phyloP scores from a whole-genome alignment of 2,113 vertebrate species.

The Callospermophilus lateralis region DNA sequence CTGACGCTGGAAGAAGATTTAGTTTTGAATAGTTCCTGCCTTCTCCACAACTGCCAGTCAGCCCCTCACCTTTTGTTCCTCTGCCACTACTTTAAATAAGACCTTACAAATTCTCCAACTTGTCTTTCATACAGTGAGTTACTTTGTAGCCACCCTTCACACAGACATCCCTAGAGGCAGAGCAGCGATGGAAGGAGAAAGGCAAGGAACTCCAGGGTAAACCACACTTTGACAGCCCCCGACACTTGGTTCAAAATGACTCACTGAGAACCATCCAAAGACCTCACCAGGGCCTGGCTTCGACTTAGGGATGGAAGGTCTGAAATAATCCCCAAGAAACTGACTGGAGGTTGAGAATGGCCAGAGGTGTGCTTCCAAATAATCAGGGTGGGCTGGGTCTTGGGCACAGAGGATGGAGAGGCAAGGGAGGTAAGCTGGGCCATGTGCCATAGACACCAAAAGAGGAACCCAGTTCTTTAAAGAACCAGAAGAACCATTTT shows the following conservation, averaged over 20 bases:
- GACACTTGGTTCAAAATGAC: not conserved
- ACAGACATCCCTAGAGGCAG: not conserved
- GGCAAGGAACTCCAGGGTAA: not conserved
- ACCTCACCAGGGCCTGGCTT: slow-evolving; percentile 39
- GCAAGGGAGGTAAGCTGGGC: not conserved
- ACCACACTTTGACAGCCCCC: not conserved
- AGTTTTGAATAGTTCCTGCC: not conserved
- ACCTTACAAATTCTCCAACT: not conserved
- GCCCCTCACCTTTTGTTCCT: slow-evolving; percentile 11
- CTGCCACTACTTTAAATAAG: not conserved
- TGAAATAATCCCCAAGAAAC: slow-evolving; percentile 71
- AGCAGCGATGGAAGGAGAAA: not conserved
- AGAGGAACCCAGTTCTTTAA: slow-evolving; percentile 69
- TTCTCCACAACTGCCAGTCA: not conserved
- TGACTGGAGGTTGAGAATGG: not conserved
- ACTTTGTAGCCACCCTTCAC: not conserved
- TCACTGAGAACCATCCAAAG: slow-evolving; percentile 13
- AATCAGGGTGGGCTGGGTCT: not conserved
- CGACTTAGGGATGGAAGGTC: slow-evolving; percentile 60
- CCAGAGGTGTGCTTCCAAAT: slow-evolving; percentile 51
- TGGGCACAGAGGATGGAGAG: slow-evolving; percentile 27
- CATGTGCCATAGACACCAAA: slow-evolving; percentile 52
- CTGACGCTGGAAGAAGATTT: not conserved
- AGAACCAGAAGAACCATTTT: slow-evolving; percentile 78
- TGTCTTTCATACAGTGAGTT: not conserved